phyloP scores from a whole-genome alignment of 2,113 vertebrate genomes.

The Oxygymnocypris stewartii region DNA sequence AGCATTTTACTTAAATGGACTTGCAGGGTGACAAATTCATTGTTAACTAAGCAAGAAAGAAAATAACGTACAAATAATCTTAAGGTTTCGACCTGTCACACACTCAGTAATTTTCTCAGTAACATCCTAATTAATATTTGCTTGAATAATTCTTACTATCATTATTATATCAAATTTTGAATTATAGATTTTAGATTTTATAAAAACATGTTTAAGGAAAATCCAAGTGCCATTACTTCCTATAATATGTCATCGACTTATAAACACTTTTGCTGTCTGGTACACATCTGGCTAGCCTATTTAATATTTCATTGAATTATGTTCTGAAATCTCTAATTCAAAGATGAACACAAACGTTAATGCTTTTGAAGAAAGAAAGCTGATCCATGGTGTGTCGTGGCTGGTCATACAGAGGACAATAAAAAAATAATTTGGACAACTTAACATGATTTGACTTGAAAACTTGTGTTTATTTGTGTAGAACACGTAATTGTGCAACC shows the following conservation, averaged over 20 bases:
- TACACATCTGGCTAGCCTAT: background rate
- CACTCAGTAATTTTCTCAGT: background rate
- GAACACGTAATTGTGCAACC: conserved; percentile 2
- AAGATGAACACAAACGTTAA: too few relatives aligned
- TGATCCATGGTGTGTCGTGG: background rate
- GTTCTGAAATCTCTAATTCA: background rate
- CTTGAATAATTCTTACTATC: background rate
- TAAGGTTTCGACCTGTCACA: too few relatives aligned
- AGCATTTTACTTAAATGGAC: background rate
- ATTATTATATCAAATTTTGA: background rate
- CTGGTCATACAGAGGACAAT: background rate
- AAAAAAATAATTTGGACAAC: background rate
- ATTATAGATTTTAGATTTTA: background rate
- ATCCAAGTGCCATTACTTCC: too few relatives aligned
- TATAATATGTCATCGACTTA: too few relatives aligned
- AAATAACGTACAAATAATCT: background rate
- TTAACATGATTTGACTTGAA: background rate
- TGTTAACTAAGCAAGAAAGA: background rate
- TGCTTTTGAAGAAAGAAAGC: too few relatives aligned
- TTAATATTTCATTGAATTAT: background rate
- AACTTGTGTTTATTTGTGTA: background rate
- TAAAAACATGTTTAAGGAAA: too few relatives aligned
- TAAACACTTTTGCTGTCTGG: background rate
- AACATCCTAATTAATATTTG: background rate
- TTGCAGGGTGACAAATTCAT: background rate